Percentiles rank a stretch among this genome's conserved stretches.
Conservation (phyloP, 2,113 vertebrate species). For the Neotragus moschatus region DNA sequence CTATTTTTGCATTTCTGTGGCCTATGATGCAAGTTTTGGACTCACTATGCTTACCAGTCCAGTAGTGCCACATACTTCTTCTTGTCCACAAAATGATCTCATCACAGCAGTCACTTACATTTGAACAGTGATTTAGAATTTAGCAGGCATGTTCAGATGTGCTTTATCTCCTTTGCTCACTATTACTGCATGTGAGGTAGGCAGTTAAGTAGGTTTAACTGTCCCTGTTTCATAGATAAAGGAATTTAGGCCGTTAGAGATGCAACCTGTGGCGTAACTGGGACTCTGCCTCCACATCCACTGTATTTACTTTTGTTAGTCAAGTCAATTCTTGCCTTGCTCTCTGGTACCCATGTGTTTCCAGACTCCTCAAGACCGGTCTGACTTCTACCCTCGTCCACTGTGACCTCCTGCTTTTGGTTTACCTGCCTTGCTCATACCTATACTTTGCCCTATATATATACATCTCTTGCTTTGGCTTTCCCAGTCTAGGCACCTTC, state of each 20-base stretch:
- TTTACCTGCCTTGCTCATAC: background rate
- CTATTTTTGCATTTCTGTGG: background rate
- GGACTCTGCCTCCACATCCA: background rate
- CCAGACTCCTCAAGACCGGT: background rate
- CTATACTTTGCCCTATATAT: background rate
- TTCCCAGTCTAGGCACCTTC: background rate
- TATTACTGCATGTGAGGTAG: constrained; percentile 3
- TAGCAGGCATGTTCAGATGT: background rate
- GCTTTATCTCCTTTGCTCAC: constrained; percentile 7
- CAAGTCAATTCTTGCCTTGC: background rate
- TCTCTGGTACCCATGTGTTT: background rate
- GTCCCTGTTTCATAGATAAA: background rate
- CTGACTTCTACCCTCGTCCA: background rate
- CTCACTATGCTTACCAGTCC: background rate
- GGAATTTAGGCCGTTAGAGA: background rate
- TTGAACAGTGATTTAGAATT: constrained; percentile 35
- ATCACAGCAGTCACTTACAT: background rate
- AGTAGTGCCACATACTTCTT: background rate
- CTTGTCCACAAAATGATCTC: background rate
- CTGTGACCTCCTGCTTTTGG: background rate
- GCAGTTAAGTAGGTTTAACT: constrained; percentile 33
- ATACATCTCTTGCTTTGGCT: background rate
- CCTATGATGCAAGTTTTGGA: background rate
- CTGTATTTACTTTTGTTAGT: background rate
- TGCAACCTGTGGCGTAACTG: background rate